Evolutionary conservation across 2,797 vertebrate species (phyloP).

Genomic region (Manis crassicaudata): DNA sequence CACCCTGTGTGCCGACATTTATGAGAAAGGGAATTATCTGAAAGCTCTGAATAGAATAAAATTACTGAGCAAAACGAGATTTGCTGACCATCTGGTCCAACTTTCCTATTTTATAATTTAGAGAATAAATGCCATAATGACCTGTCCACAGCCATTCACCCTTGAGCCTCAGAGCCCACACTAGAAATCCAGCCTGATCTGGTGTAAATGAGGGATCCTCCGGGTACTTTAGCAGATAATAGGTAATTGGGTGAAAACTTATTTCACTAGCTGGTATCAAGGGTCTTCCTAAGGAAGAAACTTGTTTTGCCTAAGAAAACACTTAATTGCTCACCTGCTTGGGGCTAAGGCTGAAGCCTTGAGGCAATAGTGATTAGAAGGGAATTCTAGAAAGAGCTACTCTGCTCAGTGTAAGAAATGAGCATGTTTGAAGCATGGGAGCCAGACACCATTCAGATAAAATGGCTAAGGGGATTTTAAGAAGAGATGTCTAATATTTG

Average conservation of each 20-base stretch:
- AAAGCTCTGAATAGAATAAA: conserved; percentile 41
- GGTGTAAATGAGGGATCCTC: background rate
- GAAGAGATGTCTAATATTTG: background rate
- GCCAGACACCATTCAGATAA: background rate
- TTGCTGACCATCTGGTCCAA: background rate
- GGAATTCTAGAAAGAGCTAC: background rate
- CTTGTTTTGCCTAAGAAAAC: background rate
- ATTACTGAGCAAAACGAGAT: background rate
- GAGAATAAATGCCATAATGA: background rate
- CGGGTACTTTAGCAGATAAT: background rate
- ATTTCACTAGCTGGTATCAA: background rate
- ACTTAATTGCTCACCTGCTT: background rate
- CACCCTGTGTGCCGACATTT: background rate
- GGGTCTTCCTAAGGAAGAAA: background rate
- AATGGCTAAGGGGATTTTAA: background rate
- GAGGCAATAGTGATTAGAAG: background rate
- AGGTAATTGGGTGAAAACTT: background rate
- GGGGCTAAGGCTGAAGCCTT: background rate
- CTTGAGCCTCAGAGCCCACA: background rate
- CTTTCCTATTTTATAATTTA: conserved; percentile 44
- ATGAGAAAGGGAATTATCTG: conserved; percentile 55
- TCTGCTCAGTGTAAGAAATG: background rate
- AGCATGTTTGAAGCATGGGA: background rate
- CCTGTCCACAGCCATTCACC: background rate
- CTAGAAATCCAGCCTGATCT: background rate